These are phyloP conservation scores for Sebastes itinus DNA, from an alignment of 2,797 vertebrate species.

Conservation along the genomic window DNA sequence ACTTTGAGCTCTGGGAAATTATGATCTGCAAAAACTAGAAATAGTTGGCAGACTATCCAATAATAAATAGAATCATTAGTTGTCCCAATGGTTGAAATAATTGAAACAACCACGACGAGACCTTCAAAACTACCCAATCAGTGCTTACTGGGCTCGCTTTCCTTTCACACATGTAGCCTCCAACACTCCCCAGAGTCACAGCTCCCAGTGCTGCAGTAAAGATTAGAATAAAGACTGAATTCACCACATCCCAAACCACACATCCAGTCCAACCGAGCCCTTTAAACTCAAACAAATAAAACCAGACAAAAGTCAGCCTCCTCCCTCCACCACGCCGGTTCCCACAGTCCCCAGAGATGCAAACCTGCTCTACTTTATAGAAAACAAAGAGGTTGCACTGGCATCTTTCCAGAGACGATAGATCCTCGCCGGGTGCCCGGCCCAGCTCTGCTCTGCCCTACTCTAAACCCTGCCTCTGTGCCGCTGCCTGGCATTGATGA, in stretches of 20 bases:
- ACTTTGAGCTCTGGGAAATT: not conserved
- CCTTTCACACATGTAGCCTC: not conserved
- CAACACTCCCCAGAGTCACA: not conserved
- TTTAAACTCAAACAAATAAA: not conserved
- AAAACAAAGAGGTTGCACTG: conserved; percentile 3
- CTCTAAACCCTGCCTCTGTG: conserved; percentile 32
- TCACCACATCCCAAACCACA: not conserved
- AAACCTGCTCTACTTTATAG: not conserved
- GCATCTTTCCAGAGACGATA: conserved; percentile 8
- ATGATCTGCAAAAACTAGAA: not conserved
- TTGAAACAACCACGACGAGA: too few species aligned
- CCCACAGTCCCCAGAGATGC: not conserved
- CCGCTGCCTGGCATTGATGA: conserved; percentile 71
- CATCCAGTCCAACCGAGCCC: not conserved
- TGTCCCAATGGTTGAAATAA: not conserved
- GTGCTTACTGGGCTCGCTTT: too few species aligned
- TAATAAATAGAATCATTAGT: not conserved
- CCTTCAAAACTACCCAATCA: too few species aligned
- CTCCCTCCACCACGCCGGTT: not conserved
- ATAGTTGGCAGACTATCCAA: not conserved
- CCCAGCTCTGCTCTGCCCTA: conserved; percentile 4
- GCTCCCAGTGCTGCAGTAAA: not conserved
- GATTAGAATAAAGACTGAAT: not conserved
- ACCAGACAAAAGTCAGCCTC: not conserved
- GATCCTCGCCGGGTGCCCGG: not conserved